phyloP scores from a whole-genome alignment of 2,797 vertebrate genomes.

The Gastrophryne carolinensis region DNA sequence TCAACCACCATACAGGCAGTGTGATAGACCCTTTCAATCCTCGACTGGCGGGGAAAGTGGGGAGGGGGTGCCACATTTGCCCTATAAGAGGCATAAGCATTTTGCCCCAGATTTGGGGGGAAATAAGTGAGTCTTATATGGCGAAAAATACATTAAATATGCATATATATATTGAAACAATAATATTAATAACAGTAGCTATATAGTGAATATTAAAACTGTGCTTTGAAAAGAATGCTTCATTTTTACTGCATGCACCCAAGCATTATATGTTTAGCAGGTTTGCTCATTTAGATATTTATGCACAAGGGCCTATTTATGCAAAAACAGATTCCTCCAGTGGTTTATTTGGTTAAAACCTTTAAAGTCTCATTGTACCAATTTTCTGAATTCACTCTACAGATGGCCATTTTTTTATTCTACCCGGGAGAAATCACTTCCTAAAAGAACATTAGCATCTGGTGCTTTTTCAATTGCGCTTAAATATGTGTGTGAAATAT shows the following conservation, averaged over 20 bases:
- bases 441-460: conserved; percentile 27
- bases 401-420: conserved; percentile 31
- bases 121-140: too few species aligned
- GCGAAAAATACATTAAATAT: too few species aligned
- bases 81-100: too few species aligned
- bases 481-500: conserved; percentile 32
- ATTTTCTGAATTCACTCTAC: conserved; percentile 1
- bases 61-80: too few species aligned
- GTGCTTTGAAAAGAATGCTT: neutral
- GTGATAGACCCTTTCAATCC: too few species aligned
- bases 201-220: neutral
- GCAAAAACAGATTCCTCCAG: neutral
- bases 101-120: too few species aligned
- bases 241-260: neutral
- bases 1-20: too few species aligned
- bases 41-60: too few species aligned
- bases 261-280: neutral
- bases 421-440: conserved; percentile 23
- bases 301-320: neutral
- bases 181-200: neutral
- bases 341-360: conserved; percentile 16
- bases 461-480: conserved; percentile 6
- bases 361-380: neutral
- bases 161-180: too few species aligned
- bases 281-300: neutral